phyloP scores from a whole-genome alignment of 2,113 vertebrate species.

The Triplophysa tibetana region DNA sequence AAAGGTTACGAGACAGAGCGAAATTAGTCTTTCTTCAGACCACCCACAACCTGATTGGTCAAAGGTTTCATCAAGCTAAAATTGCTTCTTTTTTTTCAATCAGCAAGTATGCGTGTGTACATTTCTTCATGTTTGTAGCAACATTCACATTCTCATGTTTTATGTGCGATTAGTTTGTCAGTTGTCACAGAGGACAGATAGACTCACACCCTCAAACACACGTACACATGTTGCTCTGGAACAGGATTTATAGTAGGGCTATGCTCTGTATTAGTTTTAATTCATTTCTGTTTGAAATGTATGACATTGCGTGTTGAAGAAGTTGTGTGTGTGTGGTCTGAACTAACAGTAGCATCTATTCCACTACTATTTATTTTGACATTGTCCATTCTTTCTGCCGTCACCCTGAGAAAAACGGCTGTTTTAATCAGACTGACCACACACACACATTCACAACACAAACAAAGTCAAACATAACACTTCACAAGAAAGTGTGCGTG shows the following conservation, averaged over 20 bases:
- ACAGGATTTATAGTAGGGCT: slow-evolving; percentile 13
- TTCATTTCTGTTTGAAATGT: slow-evolving; percentile 44
- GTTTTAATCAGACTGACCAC: slow-evolving; percentile 37
- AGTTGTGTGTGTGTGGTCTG: slow-evolving; percentile 42
- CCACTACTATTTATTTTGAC: slow-evolving; percentile 44
- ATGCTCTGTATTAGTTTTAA: slow-evolving; percentile 13
- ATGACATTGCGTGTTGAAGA: slow-evolving; percentile 24
- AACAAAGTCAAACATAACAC: slow-evolving; percentile 18
- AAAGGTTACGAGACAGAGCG: not conserved
- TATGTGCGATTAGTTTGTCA: slow-evolving; percentile 24
- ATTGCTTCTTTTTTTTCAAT: slow-evolving; percentile 10
- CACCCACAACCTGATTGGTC: slow-evolving; percentile 43
- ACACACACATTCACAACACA: slow-evolving; percentile 40
- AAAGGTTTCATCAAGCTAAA: slow-evolving; percentile 36
- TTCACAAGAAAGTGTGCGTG: not conserved
- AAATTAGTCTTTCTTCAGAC: slow-evolving; percentile 15
- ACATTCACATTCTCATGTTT: not conserved
- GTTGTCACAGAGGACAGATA: slow-evolving; percentile 17
- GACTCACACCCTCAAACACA: slow-evolving; percentile 31
- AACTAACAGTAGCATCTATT: slow-evolving; percentile 45
- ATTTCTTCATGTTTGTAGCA: slow-evolving; percentile 23
- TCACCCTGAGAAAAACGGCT: slow-evolving; percentile 27
- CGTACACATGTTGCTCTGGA: slow-evolving; percentile 26
- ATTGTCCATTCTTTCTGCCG: slow-evolving; percentile 18
- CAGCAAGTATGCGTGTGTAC: slow-evolving; percentile 10